These are phyloP conservation scores for Porphyrio hochstetteri DNA, from an alignment of 2,113 vertebrate species.

Conservation along the genomic window DNA sequence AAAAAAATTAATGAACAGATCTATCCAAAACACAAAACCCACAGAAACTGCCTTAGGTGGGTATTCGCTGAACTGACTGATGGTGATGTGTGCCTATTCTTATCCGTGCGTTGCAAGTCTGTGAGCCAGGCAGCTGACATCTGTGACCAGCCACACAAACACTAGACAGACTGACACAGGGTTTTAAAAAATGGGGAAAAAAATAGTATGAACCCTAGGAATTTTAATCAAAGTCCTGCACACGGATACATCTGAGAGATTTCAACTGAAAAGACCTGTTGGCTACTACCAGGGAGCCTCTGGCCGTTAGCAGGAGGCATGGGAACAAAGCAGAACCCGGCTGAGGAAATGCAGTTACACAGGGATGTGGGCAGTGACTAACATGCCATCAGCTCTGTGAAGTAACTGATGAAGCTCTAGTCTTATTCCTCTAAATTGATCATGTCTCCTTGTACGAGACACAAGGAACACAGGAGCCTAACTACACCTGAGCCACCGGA, in stretches of 20 bases:
- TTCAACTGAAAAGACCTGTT: neutral
- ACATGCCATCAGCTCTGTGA: neutral
- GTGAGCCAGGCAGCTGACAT: neutral
- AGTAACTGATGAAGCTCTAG: neutral
- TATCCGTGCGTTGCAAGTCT: rapidly evolving
- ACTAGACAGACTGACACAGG: neutral
- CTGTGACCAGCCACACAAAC: rapidly evolving
- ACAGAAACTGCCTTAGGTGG: neutral
- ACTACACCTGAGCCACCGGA: neutral
- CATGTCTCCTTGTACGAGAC: neutral
- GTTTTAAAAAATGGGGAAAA: neutral
- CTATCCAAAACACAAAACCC: neutral
- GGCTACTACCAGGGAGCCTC: neutral
- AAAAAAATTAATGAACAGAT: too few relatives aligned
- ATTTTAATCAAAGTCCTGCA: neutral
- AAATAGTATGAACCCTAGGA: neutral
- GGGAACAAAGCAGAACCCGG: neutral
- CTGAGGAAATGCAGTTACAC: neutral
- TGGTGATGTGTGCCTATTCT: rapidly evolving
- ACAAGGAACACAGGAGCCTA: neutral
- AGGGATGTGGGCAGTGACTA: neutral
- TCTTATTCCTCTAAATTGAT: neutral
- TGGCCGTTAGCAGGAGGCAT: rapidly evolving
- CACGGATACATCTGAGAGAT: neutral
- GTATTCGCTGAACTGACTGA: neutral